A percentile compares a stretch with the other conserved stretches of the same genome.
phyloP scores from a whole-genome alignment of 2,797 vertebrate genomes.

The Carduelis carduelis region DNA sequence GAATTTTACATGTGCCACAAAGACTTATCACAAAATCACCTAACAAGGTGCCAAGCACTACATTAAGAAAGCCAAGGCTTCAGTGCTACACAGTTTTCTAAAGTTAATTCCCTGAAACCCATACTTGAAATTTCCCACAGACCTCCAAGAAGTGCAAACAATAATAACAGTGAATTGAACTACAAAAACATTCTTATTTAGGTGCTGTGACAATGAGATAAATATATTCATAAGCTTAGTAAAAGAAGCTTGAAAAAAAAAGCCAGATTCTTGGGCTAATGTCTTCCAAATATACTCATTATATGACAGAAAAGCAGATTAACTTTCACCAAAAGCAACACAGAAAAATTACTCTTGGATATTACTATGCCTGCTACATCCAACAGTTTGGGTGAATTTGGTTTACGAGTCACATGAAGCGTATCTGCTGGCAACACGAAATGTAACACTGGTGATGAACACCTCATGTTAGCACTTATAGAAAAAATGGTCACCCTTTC shows the following conservation, averaged over 20 bases:
- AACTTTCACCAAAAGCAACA: conserved; percentile 20
- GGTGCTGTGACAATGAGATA: not conserved
- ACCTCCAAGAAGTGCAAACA: not conserved
- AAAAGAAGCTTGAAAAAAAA: not conserved
- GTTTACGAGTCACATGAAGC: not conserved
- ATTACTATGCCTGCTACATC: not conserved
- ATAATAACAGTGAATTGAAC: not conserved
- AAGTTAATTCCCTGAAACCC: not conserved
- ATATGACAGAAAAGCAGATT: not conserved
- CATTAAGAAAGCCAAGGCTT: not conserved
- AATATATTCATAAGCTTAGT: conserved; percentile 19
- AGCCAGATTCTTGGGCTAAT: not conserved
- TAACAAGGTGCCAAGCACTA: not conserved
- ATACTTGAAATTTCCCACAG: not conserved
- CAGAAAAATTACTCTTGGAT: not conserved
- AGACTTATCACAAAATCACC: not conserved
- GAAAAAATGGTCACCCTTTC: not conserved
- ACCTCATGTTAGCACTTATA: not conserved
- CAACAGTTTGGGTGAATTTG: not conserved
- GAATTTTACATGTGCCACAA: not conserved
- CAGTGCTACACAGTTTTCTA: not conserved
- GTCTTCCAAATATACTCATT: not conserved
- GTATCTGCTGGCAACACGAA: not conserved
- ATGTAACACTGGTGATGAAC: not conserved
- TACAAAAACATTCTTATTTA: not conserved